Evolutionary conservation across 2,797 vertebrate species (phyloP).

Genomic region (Cryptoprocta ferox): DNA sequence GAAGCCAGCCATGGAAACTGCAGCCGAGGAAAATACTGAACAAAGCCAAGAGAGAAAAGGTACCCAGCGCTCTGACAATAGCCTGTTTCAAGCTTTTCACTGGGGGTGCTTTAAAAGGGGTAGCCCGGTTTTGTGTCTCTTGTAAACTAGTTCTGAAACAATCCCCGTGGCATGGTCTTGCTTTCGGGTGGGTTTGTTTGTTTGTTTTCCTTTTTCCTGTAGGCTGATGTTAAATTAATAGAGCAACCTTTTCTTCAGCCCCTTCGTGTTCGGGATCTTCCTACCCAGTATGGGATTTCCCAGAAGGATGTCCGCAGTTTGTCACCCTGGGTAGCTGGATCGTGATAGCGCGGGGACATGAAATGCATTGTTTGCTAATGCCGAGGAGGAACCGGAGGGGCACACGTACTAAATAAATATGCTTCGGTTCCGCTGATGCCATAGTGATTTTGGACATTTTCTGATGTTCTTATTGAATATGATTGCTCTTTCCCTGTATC

Average conservation of each 20-base stretch:
- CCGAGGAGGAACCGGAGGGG: not conserved
- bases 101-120: constrained; percentile 82
- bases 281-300: not conserved
- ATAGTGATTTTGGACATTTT: constrained; percentile 37
- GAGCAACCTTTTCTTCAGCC: constrained; percentile 73
- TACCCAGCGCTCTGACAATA: constrained; percentile 91
- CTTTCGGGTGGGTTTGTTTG: constrained; percentile 53
- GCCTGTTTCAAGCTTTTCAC: constrained; percentile 90
- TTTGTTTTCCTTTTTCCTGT: constrained; percentile 58
- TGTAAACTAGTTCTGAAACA: constrained; percentile 83
- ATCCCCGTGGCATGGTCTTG: constrained; percentile 78
- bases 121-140: constrained; percentile 84
- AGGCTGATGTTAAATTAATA: constrained; percentile 81
- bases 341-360: not conserved
- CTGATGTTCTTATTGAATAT: constrained; percentile 51
- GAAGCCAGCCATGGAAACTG: constrained; percentile 97
- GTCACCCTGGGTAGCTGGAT: constrained; percentile 66
- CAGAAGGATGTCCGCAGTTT: constrained; percentile 23
- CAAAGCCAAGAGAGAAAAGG: constrained; percentile 95
- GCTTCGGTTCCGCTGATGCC: not conserved
- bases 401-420: not conserved
- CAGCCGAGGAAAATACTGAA: constrained; percentile 93
- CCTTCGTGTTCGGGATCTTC: constrained; percentile 69
- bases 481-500: not conserved
- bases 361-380: not conserved